Evolutionary conservation across 2,888 invertebrate species (phyloP).

Genomic region (Steinernema hermaphroditum): DNA sequence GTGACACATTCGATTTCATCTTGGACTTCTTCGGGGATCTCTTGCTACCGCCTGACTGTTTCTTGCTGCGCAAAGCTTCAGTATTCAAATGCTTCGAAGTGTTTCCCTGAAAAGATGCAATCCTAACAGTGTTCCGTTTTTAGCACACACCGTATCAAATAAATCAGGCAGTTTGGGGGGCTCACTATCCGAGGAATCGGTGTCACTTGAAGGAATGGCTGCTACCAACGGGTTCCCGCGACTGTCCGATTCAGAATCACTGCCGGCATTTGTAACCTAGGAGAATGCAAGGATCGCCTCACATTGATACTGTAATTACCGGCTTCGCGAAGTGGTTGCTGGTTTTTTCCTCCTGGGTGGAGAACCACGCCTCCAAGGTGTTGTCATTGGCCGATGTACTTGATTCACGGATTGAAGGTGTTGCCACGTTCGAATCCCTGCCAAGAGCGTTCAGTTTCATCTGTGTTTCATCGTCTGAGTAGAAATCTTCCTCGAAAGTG

Average conservation of each 20-base stretch:
- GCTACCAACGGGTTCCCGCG: slow-evolving; percentile 33
- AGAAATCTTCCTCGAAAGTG: slow-evolving; percentile 59
- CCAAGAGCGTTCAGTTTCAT: slow-evolving; percentile 4
- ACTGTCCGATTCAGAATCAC: slow-evolving; percentile 26
- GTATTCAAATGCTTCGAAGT: neutral
- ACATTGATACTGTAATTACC: neutral
- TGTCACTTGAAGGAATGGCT: neutral
- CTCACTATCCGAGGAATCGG: slow-evolving; percentile 30
- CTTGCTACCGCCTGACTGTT: neutral
- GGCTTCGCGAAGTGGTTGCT: neutral
- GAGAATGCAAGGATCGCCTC: neutral
- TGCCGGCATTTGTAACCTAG: neutral
- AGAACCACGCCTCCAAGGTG: slow-evolving; percentile 10
- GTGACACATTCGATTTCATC: neutral
- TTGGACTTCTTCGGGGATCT: slow-evolving; percentile 16
- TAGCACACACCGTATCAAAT: no score
- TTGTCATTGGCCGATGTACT: neutral
- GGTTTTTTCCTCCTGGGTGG: slow-evolving; percentile 1
- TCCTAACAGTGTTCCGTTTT: neutral
- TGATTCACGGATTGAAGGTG: neutral
- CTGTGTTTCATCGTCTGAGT: slow-evolving; percentile 47
- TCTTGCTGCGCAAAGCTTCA: neutral
- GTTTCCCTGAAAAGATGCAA: neutral
- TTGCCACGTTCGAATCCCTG: neutral
- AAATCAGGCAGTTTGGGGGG: neutral